phyloP scores from a whole-genome alignment of 2,888 invertebrate genomes.

The Timandra comae region DNA sequence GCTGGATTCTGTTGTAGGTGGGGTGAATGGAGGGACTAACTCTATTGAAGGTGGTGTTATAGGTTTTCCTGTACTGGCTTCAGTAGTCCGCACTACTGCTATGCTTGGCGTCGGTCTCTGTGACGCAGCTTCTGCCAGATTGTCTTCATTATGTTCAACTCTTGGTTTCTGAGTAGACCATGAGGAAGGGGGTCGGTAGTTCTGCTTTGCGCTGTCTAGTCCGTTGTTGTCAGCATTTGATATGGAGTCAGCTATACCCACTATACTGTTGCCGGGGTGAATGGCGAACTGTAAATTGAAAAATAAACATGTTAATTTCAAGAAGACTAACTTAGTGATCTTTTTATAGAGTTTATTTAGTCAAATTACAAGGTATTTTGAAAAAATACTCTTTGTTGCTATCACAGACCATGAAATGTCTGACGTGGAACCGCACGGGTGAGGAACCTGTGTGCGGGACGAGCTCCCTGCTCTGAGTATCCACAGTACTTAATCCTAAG shows the following conservation, averaged over 20 bases:
- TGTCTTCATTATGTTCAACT: conserved; percentile 22
- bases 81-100: background rate
- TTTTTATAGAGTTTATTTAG: background rate
- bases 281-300: conserved; percentile 50
- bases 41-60: conserved; percentile 40
- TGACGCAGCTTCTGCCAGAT: conserved; percentile 38
- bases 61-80: conserved; percentile 3
- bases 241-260: conserved; percentile 60
- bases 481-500: too few relatives aligned
- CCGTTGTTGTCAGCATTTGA: conserved; percentile 52
- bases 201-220: conserved; percentile 58
- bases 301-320: conserved; percentile 1
- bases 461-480: too few relatives aligned
- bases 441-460: too few relatives aligned
- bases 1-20: conserved; percentile 36
- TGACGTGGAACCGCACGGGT: background rate
- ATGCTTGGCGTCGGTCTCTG: conserved; percentile 30
- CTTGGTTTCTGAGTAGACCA: conserved; percentile 67
- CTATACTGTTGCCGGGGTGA: conserved; percentile 59
- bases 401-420: too few relatives aligned
- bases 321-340: background rate
- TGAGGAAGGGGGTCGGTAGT: conserved; percentile 70
- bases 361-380: background rate
- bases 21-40: conserved; percentile 40
- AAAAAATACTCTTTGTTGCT: too few relatives aligned